These are phyloP conservation scores for Lasius platythorax DNA, from an alignment of 2,888 invertebrate species.

Conservation along the genomic window DNA sequence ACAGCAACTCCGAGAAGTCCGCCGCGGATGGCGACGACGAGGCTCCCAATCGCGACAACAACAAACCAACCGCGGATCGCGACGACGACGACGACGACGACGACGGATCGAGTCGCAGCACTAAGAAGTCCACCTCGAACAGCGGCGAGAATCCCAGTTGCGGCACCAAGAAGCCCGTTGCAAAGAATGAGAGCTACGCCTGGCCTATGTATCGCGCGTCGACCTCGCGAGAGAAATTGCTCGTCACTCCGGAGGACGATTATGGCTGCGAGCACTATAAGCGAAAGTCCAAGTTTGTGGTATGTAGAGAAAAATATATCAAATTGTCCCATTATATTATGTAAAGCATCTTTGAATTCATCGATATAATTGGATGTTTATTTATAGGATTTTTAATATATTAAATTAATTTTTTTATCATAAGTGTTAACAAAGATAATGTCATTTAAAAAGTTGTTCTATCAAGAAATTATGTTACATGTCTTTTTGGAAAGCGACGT, in stretches of 20 bases:
- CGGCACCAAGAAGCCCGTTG: background rate
- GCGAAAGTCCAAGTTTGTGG: constrained; percentile 94
- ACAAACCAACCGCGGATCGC: background rate
- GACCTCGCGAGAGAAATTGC: constrained; percentile 63
- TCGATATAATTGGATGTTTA: background rate
- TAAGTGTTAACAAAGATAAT: background rate
- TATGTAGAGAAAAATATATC: constrained; percentile 86
- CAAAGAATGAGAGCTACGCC: background rate
- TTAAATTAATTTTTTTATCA: background rate
- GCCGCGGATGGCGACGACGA: background rate
- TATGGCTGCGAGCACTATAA: constrained; percentile 94
- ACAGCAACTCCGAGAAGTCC: background rate
- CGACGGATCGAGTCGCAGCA: background rate
- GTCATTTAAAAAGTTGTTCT: background rate
- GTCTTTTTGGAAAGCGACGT: background rate
- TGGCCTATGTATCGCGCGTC: constrained; percentile 61
- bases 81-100: background rate
- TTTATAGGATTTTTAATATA: background rate
- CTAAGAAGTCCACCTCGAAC: background rate
- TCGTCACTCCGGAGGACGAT: constrained; percentile 69
- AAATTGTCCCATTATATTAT: background rate
- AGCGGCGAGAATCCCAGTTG: background rate
- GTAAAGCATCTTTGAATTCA: background rate
- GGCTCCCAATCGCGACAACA: background rate
- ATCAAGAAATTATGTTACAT: background rate